Base-by-base conservation (phyloP, 37 sponge, comb jelly and placozoan species). In the Agelas oroides region DNA sequence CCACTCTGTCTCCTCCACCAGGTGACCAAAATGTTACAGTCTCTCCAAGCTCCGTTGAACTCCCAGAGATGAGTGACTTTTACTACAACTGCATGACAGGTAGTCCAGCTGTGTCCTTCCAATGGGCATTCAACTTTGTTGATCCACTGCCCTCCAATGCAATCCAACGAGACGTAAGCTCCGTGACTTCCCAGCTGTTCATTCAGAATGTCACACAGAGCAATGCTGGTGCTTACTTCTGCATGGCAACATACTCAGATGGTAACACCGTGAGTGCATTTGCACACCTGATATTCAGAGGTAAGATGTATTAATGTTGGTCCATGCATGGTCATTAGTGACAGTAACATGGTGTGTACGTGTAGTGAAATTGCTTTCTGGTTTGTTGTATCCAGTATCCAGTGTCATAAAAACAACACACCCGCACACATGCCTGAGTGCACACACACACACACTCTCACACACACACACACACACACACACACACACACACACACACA, bases 161-260 rank as follows among this genome's bases (percentile, higher is more conserved):
- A 38, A 38, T 27, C 20, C 25, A 16, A 18, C 19, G 25, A 1
- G 36, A 72, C 5, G 40, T 72, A 25, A 46, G 37, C 23, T 72
- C 73, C 35, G 36, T 38, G 16, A 23, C 27, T 0, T 72, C 73
- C 31, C n/a, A 36, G 52, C 81, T 80, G 5, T 67, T 54, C 12
- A 52, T 80, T 68, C 23, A 6, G 24, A 53, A 41, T 67, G 81
- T 52, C 30, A 68, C 56, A 1, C 14, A 24, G 18, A 17, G 32
- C 18, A 59, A 80, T 37, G 55, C 81, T 14, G 81, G 81, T 31
- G 14, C 54, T 34, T 80, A 80, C 67, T 46, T 20, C 37, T 80
- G 81, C 52, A 72, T 73, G 80, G 91, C 82, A 30, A 69, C 56
- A 12, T 91, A 86, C 57, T 8, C 41, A 0, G 28, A 69, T 2